Base-by-base conservation (phyloP, 23 tunicate species). In the Aplidium turbinatum region DNA sequence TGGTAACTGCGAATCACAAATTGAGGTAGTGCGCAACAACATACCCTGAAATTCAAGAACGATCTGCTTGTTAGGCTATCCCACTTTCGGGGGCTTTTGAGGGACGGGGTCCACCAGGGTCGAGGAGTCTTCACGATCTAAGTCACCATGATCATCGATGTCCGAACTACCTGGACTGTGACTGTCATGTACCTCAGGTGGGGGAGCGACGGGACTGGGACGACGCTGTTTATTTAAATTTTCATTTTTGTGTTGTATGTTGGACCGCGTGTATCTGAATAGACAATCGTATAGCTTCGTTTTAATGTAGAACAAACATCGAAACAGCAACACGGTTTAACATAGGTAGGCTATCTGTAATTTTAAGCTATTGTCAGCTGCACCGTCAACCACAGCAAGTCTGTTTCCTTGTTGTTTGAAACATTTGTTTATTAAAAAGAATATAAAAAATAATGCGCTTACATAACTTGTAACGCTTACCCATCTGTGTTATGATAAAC, bases 21-120 rank as follows among this genome's bases (percentile, higher is more conserved):
- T n/a, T n/a, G n/a, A n/a, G n/a, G n/a, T n/a, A n/a, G n/a, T n/a
- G n/a, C n/a, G n/a, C n/a, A n/a, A n/a, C n/a, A n/a, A 66, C 61
- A 63, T 56, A 80, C 94, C 73, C 83, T 85, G 63, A 87, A 87
- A 48, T 79, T 87, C 31, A 87, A 75, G 24, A 86, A 87, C 24
- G 84, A 76, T 31, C 70, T 55, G 56, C 94, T 87, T 6, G 78
- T 73, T 34, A 87, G 79, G n/a, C n/a, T n/a, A n/a, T 27, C 82
- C 94, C 31, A 33, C 55, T 19, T 32, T 50, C 7, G 3, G 19
- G 25, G 72, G 72, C 3, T 65, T 28, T 2, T 65, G 11, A 25
- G 20, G 5, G 4, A 26, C 45, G 24, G 72, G 82, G 26, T 80
- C 74, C 0, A 50, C 64, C 62, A 80, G 30, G 62, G 45, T 56